Percentiles rank a stretch among this genome's conserved stretches.
These are phyloP conservation scores for Pelodiscus sinensis DNA, from an alignment of 2,113 vertebrate species.

Conservation along the genomic window DNA sequence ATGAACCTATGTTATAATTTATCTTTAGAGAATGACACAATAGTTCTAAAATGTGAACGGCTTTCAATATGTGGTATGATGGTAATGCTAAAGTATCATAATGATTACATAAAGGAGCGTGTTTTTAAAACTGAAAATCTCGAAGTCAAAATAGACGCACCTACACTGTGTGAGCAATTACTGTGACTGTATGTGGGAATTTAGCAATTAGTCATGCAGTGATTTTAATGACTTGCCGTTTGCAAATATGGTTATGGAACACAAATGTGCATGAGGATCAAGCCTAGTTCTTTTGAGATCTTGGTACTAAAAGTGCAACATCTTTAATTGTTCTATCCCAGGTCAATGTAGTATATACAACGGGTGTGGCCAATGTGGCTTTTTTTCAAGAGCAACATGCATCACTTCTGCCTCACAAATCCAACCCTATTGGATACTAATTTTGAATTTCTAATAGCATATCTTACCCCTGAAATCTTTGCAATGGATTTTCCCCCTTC, in stretches of 20 bases:
- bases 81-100: background rate
- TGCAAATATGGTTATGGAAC: background rate
- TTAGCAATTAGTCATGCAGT: background rate
- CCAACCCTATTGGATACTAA: background rate
- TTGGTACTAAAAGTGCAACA: background rate
- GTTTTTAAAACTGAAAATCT: background rate
- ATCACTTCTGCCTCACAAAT: accelerated
- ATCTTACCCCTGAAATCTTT: background rate
- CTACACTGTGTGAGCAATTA: background rate
- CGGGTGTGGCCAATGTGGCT: background rate
- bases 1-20: background rate
- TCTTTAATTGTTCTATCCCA: background rate
- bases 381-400: background rate
- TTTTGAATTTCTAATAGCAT: background rate
- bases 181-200: background rate
- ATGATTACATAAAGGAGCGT: background rate
- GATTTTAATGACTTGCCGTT: background rate
- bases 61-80: background rate
- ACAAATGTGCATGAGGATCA: background rate
- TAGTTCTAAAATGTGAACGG: background rate
- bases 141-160: no score
- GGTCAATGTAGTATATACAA: background rate
- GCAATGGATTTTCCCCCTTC: background rate
- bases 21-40: background rate
- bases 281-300: background rate